These are phyloP conservation scores for Stratiomys singularior DNA, from an alignment of 2,888 invertebrate genomes.

Conservation along the genomic window DNA sequence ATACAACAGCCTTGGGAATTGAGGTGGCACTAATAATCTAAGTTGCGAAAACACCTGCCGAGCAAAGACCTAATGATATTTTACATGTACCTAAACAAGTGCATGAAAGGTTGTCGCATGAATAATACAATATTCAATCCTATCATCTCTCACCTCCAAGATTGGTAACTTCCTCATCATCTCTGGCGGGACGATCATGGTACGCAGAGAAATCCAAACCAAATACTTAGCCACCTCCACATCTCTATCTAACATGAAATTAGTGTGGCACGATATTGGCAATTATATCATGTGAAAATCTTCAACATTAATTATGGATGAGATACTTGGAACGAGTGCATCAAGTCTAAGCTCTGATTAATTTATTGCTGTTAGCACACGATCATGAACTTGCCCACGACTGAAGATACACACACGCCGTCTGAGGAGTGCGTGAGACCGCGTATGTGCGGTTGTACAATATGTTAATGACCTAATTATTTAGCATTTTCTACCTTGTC, in stretches of 20 bases:
- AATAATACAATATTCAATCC: neutral
- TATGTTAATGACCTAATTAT: slow-evolving; percentile 41
- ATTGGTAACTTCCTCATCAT: slow-evolving; percentile 21
- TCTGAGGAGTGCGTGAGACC: neutral
- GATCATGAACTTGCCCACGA: slow-evolving; percentile 13
- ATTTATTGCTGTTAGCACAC: slow-evolving; percentile 9
- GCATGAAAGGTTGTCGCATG: slow-evolving; percentile 5
- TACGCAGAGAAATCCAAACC: neutral
- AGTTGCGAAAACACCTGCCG: neutral
- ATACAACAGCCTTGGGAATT: neutral
- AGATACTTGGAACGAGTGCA: neutral
- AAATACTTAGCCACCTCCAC: neutral
- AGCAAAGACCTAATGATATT: neutral
- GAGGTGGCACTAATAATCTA: neutral
- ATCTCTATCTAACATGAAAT: neutral
- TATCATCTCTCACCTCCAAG: neutral
- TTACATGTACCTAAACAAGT: neutral
- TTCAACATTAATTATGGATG: slow-evolving; percentile 31
- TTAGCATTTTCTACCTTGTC: slow-evolving; percentile 11
- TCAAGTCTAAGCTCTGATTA: slow-evolving; percentile 32
- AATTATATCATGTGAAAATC: slow-evolving; percentile 22
- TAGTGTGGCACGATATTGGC: slow-evolving; percentile 26
- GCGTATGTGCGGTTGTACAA: slow-evolving; percentile 3
- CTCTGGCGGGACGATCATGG: neutral
- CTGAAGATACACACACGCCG: neutral